Evolutionary conservation across 2,888 invertebrate genomes (phyloP).

Genomic region (Antheraea assamensis): DNA sequence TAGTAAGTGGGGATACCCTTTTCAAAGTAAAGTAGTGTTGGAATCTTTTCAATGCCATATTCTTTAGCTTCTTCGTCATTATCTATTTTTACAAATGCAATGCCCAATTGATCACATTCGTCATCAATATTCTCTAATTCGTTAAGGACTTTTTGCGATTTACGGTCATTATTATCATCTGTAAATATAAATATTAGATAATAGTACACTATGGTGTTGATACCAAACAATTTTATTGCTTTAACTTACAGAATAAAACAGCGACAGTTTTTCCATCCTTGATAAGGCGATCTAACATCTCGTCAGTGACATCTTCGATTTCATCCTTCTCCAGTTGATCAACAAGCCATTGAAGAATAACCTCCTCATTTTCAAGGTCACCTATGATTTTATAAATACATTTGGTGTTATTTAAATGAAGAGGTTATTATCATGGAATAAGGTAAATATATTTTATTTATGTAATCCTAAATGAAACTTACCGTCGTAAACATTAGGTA

Average conservation of each 20-base stretch:
- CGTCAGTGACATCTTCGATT: conserved; percentile 97
- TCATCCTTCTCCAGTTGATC: conserved; percentile 95
- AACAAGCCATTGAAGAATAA: conserved; percentile 93
- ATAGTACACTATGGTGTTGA: neutral
- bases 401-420: conserved; percentile 24
- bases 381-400: conserved; percentile 64
- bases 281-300: conserved; percentile 94
- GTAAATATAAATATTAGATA: conserved; percentile 20
- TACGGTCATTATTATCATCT: conserved; percentile 95
- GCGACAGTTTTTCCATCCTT: conserved; percentile 94
- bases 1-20: conserved; percentile 89
- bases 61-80: conserved; percentile 94
- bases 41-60: conserved; percentile 94
- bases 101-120: conserved; percentile 93
- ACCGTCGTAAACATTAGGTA: conserved; percentile 96
- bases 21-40: conserved; percentile 91
- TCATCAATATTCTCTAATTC: conserved; percentile 97
- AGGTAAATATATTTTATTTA: neutral
- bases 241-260: conserved; percentile 92
- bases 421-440: conserved; percentile 3
- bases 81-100: conserved; percentile 96
- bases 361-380: conserved; percentile 93
- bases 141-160: conserved; percentile 91
- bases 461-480: conserved; percentile 25
- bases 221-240: conserved; percentile 4